These are phyloP conservation scores for Eugnorisma glareosa DNA, from an alignment of 2,888 invertebrate species.

Conservation along the genomic window DNA sequence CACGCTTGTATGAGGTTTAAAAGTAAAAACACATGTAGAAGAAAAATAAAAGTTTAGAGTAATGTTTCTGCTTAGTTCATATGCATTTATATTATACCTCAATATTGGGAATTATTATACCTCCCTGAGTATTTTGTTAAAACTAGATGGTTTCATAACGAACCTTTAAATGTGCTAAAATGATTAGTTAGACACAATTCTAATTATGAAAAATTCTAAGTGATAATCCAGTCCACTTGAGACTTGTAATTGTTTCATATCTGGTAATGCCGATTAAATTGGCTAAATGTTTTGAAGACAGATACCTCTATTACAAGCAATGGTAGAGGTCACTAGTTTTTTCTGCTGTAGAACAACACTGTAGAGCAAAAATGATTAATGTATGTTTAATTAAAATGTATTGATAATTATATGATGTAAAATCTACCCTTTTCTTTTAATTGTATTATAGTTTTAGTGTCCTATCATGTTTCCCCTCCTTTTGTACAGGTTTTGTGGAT, in stretches of 20 bases:
- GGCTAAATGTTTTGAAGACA: slow-evolving; percentile 56
- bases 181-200: slow-evolving; percentile 61
- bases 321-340: slow-evolving; percentile 77
- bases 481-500: slow-evolving; percentile 33
- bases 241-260: slow-evolving; percentile 61
- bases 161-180: slow-evolving; percentile 55
- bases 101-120: slow-evolving; percentile 58
- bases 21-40: slow-evolving; percentile 66
- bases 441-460: slow-evolving; percentile 31
- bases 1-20: slow-evolving; percentile 71
- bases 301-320: slow-evolving; percentile 71
- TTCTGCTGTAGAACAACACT: slow-evolving; percentile 84
- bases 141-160: slow-evolving; percentile 51
- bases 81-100: slow-evolving; percentile 72
- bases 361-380: slow-evolving; percentile 84
- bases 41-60: slow-evolving; percentile 66
- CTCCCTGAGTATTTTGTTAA: slow-evolving; percentile 59
- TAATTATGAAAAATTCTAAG: slow-evolving; percentile 49
- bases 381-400: slow-evolving; percentile 86
- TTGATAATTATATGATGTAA: slow-evolving; percentile 85
- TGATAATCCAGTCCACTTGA: slow-evolving; percentile 60
- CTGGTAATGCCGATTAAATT: slow-evolving; percentile 66
- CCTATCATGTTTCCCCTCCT: slow-evolving; percentile 27
- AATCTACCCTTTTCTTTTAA: slow-evolving; percentile 57
- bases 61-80: slow-evolving; percentile 70